Evolutionary conservation across 2,888 invertebrate species (phyloP), one percentile per base, ranked within the genome.

Genomic region (Hedya salicella): DNA sequence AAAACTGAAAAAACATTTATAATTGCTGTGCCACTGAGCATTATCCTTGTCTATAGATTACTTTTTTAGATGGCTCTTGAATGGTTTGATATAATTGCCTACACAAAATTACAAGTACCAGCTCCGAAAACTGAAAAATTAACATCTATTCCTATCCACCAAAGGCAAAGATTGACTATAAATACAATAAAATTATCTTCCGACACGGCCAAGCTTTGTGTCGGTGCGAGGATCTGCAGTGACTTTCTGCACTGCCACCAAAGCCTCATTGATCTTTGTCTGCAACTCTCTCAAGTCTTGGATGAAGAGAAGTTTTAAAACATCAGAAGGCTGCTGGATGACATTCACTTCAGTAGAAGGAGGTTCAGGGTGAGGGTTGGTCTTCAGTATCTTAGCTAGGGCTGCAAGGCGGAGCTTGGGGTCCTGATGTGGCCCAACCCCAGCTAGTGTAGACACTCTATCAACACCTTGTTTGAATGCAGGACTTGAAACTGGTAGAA

Each of bases 161-260:
- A 36, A 57, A 52, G 40, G 52, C 32, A 32, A 32, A 30, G 13
- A 14, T 39, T 40, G 13, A 32, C 42, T 44, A 30, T 6, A 25
- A 9, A 1, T 9, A 61, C 3, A 49, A 50, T 11, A 32, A 3
- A 69, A 68, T 87, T 90, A 89, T 88, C 88, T 86, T 30, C 99
- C 99, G 73, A 99, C 98, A 94, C 97, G 96, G 59, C 99, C 99
- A 52, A 99, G 91, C 82, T 95, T 96, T 0, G 98, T 97, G 82
- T 99, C 98, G 70, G 99, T 99, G 90, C 98, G 98, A 1, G 99
- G 99, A 93, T 99, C 96, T 3, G 99, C 99, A 0, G 99, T 99
- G 1, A 99, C 93, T 69, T 93, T 94, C 91, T 99, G 99, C 3
- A 98, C 97, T 49, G 95, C 94, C 1, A 99, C 99, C 72, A 99